A percentile compares a stretch with the other conserved stretches of the same genome.
Evolutionary conservation across 1,140 invertebrate genomes (phyloP).

Genomic region (Heliothis subflexa): DNA sequence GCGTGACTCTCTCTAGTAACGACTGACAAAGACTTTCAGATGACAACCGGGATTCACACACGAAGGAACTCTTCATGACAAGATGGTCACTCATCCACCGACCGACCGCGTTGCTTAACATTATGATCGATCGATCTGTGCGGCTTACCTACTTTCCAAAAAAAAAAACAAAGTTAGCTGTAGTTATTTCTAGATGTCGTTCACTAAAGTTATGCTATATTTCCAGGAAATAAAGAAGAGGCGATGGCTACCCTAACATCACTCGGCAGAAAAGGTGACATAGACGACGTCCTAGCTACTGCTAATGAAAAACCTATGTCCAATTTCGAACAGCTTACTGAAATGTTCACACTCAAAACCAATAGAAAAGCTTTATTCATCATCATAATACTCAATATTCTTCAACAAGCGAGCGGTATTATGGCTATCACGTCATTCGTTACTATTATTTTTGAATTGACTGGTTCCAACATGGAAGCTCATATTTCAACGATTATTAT

Average conservation of each 20-base stretch:
- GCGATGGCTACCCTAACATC: constrained; percentile 48
- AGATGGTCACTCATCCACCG: no score
- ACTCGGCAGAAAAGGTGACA: constrained; percentile 54
- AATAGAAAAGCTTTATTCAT: constrained; percentile 56
- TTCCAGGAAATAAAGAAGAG: constrained; percentile 52
- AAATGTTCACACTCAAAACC: constrained; percentile 55
- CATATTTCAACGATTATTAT: constrained; percentile 55
- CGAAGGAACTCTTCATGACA: no score
- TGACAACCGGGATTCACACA: no score
- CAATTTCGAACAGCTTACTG: constrained; percentile 44
- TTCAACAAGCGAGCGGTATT: constrained; percentile 76
- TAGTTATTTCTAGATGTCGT: no score
- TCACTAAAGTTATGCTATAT: neutral
- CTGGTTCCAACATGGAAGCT: constrained; percentile 53
- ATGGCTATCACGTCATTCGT: constrained; percentile 86
- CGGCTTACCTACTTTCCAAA: no score
- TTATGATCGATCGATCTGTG: no score
- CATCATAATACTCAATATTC: constrained; percentile 41
- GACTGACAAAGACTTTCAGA: no score
- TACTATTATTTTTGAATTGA: constrained; percentile 73
- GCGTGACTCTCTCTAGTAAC: no score
- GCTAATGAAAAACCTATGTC: constrained; percentile 30
- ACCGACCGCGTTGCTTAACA: no score
- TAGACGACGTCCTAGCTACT: constrained; percentile 45
- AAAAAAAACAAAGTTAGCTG: no score